phyloP scores from a whole-genome alignment of 2,113 vertebrate species.

The Ellobius talpinus region DNA sequence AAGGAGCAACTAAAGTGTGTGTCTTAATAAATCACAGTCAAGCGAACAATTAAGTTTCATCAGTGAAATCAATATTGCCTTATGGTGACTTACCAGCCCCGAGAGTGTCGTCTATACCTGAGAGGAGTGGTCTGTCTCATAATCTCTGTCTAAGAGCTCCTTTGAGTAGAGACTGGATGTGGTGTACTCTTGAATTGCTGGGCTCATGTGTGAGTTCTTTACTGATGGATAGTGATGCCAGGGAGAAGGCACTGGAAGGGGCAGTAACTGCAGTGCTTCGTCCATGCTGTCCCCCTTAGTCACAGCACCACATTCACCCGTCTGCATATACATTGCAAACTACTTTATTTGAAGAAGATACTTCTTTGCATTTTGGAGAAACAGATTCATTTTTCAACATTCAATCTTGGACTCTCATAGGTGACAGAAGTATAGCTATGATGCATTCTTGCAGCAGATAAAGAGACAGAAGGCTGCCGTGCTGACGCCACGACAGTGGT shows the following conservation, averaged over 20 bases:
- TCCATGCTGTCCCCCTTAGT: background rate
- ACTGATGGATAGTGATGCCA: background rate
- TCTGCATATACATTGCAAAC: background rate
- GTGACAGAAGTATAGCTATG: background rate
- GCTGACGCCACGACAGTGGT: background rate
- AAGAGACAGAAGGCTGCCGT: background rate
- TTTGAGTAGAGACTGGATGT: background rate
- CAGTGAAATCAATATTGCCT: background rate
- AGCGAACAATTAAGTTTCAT: background rate
- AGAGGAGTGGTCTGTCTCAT: background rate
- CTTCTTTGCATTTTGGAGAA: background rate
- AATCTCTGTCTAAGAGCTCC: background rate
- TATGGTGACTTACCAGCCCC: background rate
- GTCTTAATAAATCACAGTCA: background rate
- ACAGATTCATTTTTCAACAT: background rate
- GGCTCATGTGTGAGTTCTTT: background rate
- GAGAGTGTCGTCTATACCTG: rapidly evolving
- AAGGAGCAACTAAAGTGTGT: background rate
- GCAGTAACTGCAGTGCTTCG: background rate
- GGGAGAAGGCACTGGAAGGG: background rate
- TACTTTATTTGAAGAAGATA: background rate
- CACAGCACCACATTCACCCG: background rate
- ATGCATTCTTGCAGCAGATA: background rate
- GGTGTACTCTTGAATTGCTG: background rate
- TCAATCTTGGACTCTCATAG: background rate